phyloP scores from a whole-genome alignment of 2,113 vertebrate genomes.

The Crypturellus undulatus region DNA sequence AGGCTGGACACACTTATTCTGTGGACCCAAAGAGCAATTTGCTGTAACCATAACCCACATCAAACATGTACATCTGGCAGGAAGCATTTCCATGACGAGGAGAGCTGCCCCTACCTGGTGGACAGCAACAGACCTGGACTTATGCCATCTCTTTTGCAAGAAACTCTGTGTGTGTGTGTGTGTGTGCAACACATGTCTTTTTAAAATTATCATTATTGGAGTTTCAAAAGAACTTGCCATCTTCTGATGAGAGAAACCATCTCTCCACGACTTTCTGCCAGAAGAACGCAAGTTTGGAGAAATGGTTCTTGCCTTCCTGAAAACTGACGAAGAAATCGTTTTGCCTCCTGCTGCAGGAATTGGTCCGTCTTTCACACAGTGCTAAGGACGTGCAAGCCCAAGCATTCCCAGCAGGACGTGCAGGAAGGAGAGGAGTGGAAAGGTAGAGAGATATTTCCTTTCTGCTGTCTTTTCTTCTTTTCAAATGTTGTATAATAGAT shows the following conservation, averaged over 20 bases:
- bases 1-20: background rate
- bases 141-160: background rate
- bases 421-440: background rate
- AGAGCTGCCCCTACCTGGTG: background rate
- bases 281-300: background rate
- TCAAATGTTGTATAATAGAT: constrained; percentile 1
- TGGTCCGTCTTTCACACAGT: background rate
- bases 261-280: background rate
- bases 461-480: background rate
- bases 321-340: background rate
- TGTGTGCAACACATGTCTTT: background rate
- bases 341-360: background rate
- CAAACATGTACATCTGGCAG: background rate
- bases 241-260: background rate
- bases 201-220: background rate
- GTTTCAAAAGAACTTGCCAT: rapidly evolving
- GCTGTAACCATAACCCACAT: background rate
- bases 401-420: background rate
- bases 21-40: background rate
- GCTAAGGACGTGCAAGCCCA: background rate
- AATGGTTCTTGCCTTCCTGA: background rate
- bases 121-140: background rate
- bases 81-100: background rate
- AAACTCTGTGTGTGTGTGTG: background rate
- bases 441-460: background rate